Evolutionary conservation across 2,888 invertebrate species (phyloP), one percentile per base, ranked within the genome.

Genomic region (Eustalomyia histrio): DNA sequence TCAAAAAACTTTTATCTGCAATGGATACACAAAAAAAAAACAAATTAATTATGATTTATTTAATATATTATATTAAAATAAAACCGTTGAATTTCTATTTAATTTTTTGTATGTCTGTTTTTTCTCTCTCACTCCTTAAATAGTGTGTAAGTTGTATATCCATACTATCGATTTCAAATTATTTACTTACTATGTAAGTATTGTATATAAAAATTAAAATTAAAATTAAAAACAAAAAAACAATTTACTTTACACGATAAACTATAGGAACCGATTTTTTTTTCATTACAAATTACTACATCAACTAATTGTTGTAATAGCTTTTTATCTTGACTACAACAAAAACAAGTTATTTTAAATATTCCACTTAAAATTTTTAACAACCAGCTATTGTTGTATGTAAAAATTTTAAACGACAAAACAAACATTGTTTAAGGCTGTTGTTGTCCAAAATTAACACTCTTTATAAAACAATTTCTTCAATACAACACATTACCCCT

Each of bases 221-320:
- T 10, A 12, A 39, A 39, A 47, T n/a, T n/a, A 14, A 47, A 47
- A 47, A 47, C 2, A 47, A 47, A 1, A 43, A 47, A 47, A 47
- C 39, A 14, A 39, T 39, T 10, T 12, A 39, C 12, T 39, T 39
- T 39, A 12, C 39, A 47, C 43, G 16, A 47, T 47, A 47, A n/a
- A 47, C 43, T 47, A n/a, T 47, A 47, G 43, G 43, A 47, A 6
- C 14, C 12, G 43, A n/a, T 47, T 47, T 29, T 47, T 47, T 29
- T 3, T 21, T 57, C 16, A 58, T 39, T 53, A 65, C 65, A 65
- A 65, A 65, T 65, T 65, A 53, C 53, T 65, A 67, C 67, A 67
- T 55, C 67, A 55, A 57, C 67, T 67, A 67, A 67, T 67, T 67
- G 21, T 43, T 55, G 67, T 67, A 67, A 67, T 65, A n/a, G 65